Evolutionary conservation across 2,888 invertebrate genomes (phyloP).

Genomic region (Phania funesta): DNA sequence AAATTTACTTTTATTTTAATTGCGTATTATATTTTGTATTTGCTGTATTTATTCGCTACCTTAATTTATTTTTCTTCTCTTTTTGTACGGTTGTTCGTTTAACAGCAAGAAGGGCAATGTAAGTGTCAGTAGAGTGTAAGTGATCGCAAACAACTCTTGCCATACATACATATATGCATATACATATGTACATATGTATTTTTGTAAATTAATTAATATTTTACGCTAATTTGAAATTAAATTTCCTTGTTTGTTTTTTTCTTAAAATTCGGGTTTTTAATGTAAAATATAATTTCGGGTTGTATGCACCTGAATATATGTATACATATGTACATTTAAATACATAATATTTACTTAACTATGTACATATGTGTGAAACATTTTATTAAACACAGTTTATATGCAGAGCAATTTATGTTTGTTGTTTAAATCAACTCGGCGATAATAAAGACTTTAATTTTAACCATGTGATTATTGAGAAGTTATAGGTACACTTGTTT

Average conservation of each 20-base stretch:
- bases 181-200: constrained; percentile 4
- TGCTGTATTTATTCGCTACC: background rate
- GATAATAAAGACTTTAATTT: constrained; percentile 47
- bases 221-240: constrained; percentile 43
- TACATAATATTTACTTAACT: background rate
- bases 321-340: background rate
- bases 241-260: constrained; percentile 31
- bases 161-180: background rate
- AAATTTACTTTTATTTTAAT: constrained; percentile 39
- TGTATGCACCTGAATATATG: background rate
- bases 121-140: constrained; percentile 29
- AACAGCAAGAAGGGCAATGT: constrained; percentile 20
- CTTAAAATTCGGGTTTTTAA: constrained; percentile 10
- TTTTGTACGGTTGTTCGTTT: background rate
- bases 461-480: constrained; percentile 50
- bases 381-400: constrained; percentile 25
- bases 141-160: background rate
- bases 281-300: constrained; percentile 9
- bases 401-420: constrained; percentile 37
- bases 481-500: constrained; percentile 3
- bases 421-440: constrained; percentile 5
- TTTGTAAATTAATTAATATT: too few relatives aligned
- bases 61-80: background rate
- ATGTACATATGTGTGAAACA: background rate
- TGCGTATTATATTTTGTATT: constrained; percentile 19